phyloP scores from a whole-genome alignment of 1,140 invertebrate species.

The Caenorhabditis briggsae region DNA sequence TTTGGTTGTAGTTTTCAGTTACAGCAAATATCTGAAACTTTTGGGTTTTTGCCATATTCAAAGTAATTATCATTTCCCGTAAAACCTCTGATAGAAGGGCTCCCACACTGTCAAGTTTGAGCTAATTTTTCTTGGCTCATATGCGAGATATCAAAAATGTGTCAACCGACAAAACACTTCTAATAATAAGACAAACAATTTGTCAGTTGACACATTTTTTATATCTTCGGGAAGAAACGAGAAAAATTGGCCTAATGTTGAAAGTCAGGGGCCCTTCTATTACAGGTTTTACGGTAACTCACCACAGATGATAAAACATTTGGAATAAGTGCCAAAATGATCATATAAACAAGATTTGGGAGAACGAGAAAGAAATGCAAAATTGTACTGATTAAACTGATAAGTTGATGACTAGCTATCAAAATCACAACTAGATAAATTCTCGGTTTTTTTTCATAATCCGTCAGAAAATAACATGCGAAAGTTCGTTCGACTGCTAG shows the following conservation, averaged over 20 bases:
- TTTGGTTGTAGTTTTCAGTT: slow-evolving; percentile 41
- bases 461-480: slow-evolving; percentile 15
- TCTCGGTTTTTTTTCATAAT: slow-evolving; percentile 48
- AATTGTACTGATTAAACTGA: slow-evolving; percentile 6
- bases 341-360: not conserved
- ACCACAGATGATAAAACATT: slow-evolving; percentile 11
- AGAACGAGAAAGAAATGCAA: slow-evolving; percentile 3
- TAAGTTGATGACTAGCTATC: not conserved
- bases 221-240: too few species aligned
- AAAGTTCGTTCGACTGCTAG: slow-evolving; percentile 4
- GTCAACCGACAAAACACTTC: too few species aligned
- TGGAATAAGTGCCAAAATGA: not conserved
- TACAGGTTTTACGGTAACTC: not conserved
- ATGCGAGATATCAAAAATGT: too few species aligned
- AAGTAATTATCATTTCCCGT: too few species aligned
- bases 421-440: slow-evolving; percentile 11
- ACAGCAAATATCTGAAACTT: not conserved
- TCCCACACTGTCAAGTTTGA: too few species aligned
- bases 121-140: too few species aligned
- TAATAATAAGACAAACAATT: too few species aligned
- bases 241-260: too few species aligned
- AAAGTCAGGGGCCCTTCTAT: too few species aligned
- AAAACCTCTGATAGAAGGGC: too few species aligned
- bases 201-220: too few species aligned
- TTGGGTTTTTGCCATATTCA: not conserved